Evolutionary conservation across 1,140 invertebrate species (phyloP).

Genomic region (Nymphalis io): DNA sequence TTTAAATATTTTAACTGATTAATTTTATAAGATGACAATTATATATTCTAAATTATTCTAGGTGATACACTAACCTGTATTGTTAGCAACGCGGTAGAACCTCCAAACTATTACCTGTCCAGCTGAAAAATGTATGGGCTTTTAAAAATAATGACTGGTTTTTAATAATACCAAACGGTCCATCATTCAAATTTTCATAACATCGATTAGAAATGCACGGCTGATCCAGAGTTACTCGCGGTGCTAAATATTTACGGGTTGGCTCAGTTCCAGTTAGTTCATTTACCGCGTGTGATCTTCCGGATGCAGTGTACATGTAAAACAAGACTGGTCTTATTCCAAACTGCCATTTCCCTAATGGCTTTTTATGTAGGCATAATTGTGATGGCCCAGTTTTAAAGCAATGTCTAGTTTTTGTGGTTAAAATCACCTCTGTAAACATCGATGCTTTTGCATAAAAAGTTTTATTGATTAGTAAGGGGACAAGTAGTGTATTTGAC

Average conservation of each 20-base stretch:
- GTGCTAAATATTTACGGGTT: slow-evolving; percentile 39
- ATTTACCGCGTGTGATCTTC: slow-evolving; percentile 52
- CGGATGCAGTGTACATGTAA: slow-evolving; percentile 44
- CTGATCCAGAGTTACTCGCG: background rate
- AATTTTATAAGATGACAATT: too few species aligned
- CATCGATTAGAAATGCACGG: background rate
- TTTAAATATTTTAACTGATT: too few species aligned
- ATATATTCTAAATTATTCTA: too few species aligned
- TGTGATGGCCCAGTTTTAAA: slow-evolving; percentile 16
- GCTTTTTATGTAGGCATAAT: slow-evolving; percentile 31
- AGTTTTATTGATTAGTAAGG: too few species aligned
- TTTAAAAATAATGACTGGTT: too few species aligned
- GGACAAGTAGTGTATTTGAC: too few species aligned
- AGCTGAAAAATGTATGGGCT: too few species aligned
- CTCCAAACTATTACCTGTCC: too few species aligned
- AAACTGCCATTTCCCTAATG: slow-evolving; percentile 34
- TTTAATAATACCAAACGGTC: background rate
- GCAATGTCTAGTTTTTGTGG: background rate
- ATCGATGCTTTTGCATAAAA: background rate
- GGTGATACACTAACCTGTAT: too few species aligned
- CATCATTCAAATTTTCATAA: background rate
- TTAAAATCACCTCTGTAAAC: background rate
- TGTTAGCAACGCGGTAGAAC: too few species aligned
- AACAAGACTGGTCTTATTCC: slow-evolving; percentile 38
- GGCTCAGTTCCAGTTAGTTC: slow-evolving; percentile 51